Conservation (phyloP, 2,113 vertebrate species). For the Bombycilla garrulus region DNA sequence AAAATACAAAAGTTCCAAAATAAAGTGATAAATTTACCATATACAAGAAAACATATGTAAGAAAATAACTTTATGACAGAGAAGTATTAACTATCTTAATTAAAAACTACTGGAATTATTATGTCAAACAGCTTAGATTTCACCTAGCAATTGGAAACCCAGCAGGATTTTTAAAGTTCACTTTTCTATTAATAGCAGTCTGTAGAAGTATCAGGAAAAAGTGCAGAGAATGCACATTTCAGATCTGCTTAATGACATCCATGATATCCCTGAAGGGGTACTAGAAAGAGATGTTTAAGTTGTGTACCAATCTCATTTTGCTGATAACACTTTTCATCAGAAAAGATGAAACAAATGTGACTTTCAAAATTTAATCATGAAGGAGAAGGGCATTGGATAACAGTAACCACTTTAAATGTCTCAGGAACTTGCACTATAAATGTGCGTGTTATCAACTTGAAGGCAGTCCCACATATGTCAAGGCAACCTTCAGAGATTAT, state of each 20-base stretch:
- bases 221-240: slow-evolving; percentile 43
- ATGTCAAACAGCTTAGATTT: slow-evolving; percentile 15
- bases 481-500: slow-evolving; percentile 31
- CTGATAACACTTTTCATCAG: slow-evolving; percentile 54
- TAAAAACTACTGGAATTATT: slow-evolving; percentile 18
- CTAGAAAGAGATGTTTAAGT: slow-evolving; percentile 36
- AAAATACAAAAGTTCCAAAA: background rate
- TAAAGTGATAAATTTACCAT: background rate
- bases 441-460: slow-evolving; percentile 12
- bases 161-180: background rate
- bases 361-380: slow-evolving; percentile 64
- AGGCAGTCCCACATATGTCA: slow-evolving; percentile 7
- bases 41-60: background rate
- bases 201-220: slow-evolving; percentile 1
- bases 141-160: background rate
- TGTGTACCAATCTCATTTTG: slow-evolving; percentile 52
- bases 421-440: background rate
- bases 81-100: slow-evolving; percentile 34
- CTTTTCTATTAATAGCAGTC: slow-evolving; percentile 39
- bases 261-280: slow-evolving; percentile 25
- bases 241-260: slow-evolving; percentile 19
- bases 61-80: slow-evolving; percentile 7
- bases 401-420: slow-evolving; percentile 26
- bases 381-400: slow-evolving; percentile 49
- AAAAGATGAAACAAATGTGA: slow-evolving; percentile 60